These are phyloP conservation scores for Spea bombifrons DNA, from an alignment of 2,113 vertebrate genomes.

Conservation along the genomic window DNA sequence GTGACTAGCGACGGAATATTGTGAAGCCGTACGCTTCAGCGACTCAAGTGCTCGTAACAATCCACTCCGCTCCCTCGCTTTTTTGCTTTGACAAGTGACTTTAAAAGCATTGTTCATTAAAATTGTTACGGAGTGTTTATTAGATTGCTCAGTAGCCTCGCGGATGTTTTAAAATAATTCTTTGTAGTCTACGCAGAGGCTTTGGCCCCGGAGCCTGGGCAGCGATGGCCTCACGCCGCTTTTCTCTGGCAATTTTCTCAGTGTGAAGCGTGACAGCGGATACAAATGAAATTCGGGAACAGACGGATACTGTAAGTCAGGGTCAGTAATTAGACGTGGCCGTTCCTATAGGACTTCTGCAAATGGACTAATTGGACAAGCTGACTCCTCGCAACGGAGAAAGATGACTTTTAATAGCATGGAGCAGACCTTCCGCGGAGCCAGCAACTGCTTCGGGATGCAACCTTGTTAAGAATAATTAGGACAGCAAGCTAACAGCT, in stretches of 20 bases:
- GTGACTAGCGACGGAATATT: neutral
- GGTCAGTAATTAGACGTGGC: conserved; percentile 32
- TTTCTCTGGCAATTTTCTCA: conserved; percentile 29
- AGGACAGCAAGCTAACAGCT: neutral
- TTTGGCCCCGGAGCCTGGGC: neutral
- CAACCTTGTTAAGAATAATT: conserved; percentile 19
- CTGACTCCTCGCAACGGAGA: conserved; percentile 24
- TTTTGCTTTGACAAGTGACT: conserved; percentile 3
- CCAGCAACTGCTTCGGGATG: conserved; percentile 1
- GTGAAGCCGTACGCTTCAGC: neutral
- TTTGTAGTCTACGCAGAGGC: neutral
- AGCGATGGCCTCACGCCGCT: conserved; percentile 35
- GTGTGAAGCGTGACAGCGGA: conserved; percentile 32
- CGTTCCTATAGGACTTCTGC: conserved; percentile 21
- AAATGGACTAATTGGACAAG: conserved; percentile 38
- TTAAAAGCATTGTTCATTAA: conserved; percentile 30
- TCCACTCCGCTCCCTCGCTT: neutral
- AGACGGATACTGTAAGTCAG: conserved; percentile 22
- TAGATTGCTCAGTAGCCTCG: neutral
- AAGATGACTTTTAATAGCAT: conserved; percentile 20
- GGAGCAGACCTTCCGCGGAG: neutral
- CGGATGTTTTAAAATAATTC: neutral
- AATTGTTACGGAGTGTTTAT: neutral
- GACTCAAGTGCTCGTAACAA: neutral
- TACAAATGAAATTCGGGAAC: conserved; percentile 17